Evolutionary conservation across 2,888 invertebrate species (phyloP).

Genomic region (Hemaris fuciformis): DNA sequence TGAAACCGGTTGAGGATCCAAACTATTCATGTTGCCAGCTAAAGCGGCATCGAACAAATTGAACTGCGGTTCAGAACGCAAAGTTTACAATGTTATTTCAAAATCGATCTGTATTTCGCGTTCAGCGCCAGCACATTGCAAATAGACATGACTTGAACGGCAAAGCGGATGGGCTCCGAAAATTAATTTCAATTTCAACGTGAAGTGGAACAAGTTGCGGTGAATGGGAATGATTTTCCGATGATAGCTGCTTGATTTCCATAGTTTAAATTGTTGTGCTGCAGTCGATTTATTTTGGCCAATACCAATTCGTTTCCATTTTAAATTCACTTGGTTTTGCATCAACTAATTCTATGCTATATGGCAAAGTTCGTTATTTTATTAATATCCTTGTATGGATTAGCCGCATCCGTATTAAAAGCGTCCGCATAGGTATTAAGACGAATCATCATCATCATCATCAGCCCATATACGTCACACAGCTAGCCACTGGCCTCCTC

Average conservation of each 20-base stretch:
- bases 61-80: neutral
- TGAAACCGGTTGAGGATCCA: neutral
- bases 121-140: neutral
- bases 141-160: neutral
- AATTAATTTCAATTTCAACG: neutral
- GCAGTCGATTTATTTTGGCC: too few species aligned
- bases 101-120: neutral
- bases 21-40: neutral
- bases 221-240: neutral
- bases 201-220: neutral
- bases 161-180: neutral
- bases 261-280: too few species aligned
- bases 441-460: too few species aligned
- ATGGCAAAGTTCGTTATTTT: too few species aligned
- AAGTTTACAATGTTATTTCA: neutral
- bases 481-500: too few species aligned
- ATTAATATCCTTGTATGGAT: too few species aligned
- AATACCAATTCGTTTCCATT: too few species aligned
- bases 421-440: too few species aligned
- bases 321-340: too few species aligned
- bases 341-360: too few species aligned
- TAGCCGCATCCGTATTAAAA: too few species aligned
- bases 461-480: too few species aligned
- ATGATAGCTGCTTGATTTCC: neutral
- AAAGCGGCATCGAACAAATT: neutral